phyloP scores from a whole-genome alignment of 2,797 vertebrate species.

The Intellagama lesueurii region DNA sequence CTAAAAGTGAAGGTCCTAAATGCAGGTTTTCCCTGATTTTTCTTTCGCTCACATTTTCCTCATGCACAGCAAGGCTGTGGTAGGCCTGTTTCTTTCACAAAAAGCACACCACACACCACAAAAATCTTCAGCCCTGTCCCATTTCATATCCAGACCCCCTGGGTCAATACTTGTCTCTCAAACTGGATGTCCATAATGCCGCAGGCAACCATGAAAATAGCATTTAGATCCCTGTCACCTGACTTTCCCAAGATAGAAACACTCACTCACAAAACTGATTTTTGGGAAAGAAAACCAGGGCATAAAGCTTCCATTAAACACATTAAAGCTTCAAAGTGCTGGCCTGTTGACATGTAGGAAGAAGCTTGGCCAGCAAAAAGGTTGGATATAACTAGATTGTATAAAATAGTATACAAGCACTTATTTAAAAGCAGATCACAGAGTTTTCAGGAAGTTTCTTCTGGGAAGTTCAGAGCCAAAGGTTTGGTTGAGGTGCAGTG shows the following conservation, averaged over 20 bases:
- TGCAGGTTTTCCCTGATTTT: neutral
- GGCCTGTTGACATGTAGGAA: neutral
- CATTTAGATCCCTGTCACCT: constrained; percentile 45
- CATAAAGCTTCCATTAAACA: neutral
- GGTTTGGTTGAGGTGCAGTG: neutral
- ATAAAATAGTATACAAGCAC: neutral
- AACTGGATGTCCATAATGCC: constrained; percentile 20
- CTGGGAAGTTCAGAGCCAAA: neutral
- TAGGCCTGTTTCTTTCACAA: constrained; percentile 10
- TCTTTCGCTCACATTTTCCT: too few species aligned
- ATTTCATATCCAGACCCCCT: constrained; percentile 37
- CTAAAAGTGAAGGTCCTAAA: constrained; percentile 15
- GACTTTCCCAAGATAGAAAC: constrained; percentile 28
- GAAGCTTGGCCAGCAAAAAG: neutral
- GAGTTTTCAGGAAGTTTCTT: neutral
- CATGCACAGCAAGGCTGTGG: constrained; percentile 38
- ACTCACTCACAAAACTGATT: neutral
- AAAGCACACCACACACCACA: constrained; percentile 10
- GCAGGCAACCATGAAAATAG: constrained; percentile 24
- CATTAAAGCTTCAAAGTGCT: constrained; percentile 2
- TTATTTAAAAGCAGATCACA: neutral
- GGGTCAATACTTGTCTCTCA: constrained; percentile 30
- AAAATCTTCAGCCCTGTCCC: constrained; percentile 18
- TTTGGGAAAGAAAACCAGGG: constrained; percentile 36
- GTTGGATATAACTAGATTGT: neutral